phyloP scores from a whole-genome alignment of 2,113 vertebrate genomes.

The Chrysemys picta region DNA sequence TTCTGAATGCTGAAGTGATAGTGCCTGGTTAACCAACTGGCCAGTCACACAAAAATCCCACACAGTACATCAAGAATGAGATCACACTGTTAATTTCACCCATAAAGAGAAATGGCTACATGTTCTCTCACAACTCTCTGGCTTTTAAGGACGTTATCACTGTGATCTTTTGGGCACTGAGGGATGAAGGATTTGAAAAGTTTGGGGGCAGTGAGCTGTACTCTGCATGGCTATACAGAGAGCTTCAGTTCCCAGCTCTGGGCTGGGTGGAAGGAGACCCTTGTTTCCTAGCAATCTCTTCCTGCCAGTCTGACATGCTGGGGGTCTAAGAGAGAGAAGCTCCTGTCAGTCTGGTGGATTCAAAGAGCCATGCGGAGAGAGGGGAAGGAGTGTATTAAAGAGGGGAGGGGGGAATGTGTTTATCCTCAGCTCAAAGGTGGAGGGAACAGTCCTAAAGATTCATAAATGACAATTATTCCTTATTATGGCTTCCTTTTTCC shows the following conservation, averaged over 20 bases:
- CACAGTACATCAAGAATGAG: slow-evolving; percentile 35
- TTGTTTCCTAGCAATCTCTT: not conserved
- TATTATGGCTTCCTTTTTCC: not conserved
- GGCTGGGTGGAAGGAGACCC: not conserved
- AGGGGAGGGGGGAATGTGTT: not conserved
- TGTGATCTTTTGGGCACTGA: not conserved
- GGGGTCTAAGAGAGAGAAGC: not conserved
- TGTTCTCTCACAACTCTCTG: rapidly evolving
- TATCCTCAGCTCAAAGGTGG: not conserved
- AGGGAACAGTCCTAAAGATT: not conserved
- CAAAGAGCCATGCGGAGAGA: not conserved
- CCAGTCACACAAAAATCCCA: not conserved
- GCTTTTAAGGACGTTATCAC: not conserved
- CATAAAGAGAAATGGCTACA: rapidly evolving
- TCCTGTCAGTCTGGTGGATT: not conserved
- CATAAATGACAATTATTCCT: not conserved
- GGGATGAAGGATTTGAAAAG: not conserved
- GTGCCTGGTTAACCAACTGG: not conserved
- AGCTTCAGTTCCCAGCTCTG: not conserved
- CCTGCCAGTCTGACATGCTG: rapidly evolving
- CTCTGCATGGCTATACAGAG: not conserved
- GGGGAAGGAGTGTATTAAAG: not conserved
- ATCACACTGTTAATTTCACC: slow-evolving; percentile 17
- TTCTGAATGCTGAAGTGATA: not conserved
- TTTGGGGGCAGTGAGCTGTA: not conserved